A percentile compares a stretch with the other conserved stretches of the same genome.
Conservation (phyloP, 2,888 invertebrate genomes). For the Mimachlamys varia region DNA sequence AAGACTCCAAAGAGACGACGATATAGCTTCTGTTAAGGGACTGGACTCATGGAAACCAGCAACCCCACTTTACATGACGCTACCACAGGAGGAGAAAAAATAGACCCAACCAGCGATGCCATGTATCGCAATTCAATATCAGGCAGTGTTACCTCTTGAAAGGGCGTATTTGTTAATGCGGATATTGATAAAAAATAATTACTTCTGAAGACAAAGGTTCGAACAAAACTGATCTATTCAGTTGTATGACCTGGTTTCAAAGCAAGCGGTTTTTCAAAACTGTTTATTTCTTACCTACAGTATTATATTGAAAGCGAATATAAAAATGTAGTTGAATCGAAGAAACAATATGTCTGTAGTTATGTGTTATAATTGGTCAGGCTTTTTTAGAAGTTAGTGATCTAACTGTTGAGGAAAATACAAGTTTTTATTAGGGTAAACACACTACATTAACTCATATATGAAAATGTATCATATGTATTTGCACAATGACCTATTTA, state of each 20-base stretch:
- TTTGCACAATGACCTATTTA: not conserved
- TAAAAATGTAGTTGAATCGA: not conserved
- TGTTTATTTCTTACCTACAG: not conserved
- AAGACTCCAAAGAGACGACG: constrained; percentile 63
- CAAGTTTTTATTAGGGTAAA: not conserved
- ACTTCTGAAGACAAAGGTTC: too few species aligned
- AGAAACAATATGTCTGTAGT: not conserved
- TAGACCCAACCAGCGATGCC: constrained; percentile 25
- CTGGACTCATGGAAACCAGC: constrained; percentile 77
- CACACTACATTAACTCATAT: not conserved
- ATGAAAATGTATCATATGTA: too few species aligned
- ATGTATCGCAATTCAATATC: too few species aligned
- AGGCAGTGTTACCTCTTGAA: too few species aligned
- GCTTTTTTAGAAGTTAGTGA: not conserved
- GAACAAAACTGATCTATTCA: not conserved
- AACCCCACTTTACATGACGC: constrained; percentile 65
- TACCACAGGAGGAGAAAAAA: constrained; percentile 53
- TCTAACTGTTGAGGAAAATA: not conserved
- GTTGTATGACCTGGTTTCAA: too few species aligned
- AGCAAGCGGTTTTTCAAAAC: too few species aligned
- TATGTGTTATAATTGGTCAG: not conserved
- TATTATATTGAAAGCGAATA: not conserved
- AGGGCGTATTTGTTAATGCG: too few species aligned
- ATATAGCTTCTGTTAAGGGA: constrained; percentile 67
- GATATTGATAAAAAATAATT: too few species aligned